A percentile compares a stretch with the other conserved stretches of the same genome.
Conservation (phyloP, 2,888 invertebrate genomes). For the Strigamia transsilvanica region DNA sequence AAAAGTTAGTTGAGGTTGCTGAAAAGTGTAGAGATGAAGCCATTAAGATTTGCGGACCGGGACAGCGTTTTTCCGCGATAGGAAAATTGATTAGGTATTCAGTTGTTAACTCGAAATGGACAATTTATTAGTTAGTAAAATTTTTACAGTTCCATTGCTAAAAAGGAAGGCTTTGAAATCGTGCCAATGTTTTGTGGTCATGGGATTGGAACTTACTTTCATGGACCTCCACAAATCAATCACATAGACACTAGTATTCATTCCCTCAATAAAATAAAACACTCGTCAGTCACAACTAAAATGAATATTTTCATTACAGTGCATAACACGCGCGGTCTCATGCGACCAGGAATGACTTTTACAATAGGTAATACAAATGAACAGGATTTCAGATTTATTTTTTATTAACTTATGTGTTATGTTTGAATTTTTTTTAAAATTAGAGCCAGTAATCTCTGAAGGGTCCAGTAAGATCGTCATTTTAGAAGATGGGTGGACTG, state of each 20-base stretch:
- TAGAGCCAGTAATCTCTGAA: conserved; percentile 83
- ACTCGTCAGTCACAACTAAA: background rate
- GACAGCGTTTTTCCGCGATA: conserved; percentile 66
- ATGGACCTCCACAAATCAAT: conserved; percentile 88
- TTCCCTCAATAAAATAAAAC: background rate
- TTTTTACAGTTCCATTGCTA: conserved; percentile 67
- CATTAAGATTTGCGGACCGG: conserved; percentile 69
- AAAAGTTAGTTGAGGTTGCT: conserved; percentile 74
- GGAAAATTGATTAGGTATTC: conserved; percentile 65
- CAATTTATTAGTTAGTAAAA: background rate
- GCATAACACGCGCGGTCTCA: conserved; percentile 73
- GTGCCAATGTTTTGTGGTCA: conserved; percentile 87
- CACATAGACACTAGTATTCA: conserved; percentile 71
- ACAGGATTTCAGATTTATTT: background rate
- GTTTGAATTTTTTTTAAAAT: conserved; percentile 16
- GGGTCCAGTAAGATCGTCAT: conserved; percentile 68
- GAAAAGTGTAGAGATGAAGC: conserved; percentile 75
- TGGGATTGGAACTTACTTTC: conserved; percentile 91
- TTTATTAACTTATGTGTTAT: background rate
- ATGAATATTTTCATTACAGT: conserved; percentile 65
- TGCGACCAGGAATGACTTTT: conserved; percentile 91
- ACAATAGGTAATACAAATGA: conserved; percentile 73
- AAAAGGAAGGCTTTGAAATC: conserved; percentile 71
- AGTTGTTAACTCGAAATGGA: background rate
- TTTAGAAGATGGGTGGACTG: conserved; percentile 92